Base-by-base conservation (phyloP, 2,797 vertebrate genomes). In the Sylvilagus floridanus region DNA sequence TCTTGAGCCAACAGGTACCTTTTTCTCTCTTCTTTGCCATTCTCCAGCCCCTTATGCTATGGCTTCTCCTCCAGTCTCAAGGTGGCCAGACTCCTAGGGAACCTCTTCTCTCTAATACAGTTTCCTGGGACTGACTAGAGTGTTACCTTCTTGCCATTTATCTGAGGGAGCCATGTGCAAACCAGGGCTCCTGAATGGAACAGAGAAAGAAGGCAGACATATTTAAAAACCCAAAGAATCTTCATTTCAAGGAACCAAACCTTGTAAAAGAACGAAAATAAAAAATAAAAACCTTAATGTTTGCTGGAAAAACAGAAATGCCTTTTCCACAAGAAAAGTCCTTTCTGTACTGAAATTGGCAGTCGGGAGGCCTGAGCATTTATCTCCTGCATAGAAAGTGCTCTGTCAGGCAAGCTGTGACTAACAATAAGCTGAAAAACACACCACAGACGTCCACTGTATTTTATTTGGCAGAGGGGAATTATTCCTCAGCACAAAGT, bases 241-340 rank as follows among this genome's bases (percentile, higher is more conserved):
- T 37, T 37, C 35, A 37, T 19, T 72, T 71, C 82, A 88, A 71
- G 62, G 17, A 71, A 88, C 9, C 30, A 73, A 91, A 82, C 84
- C 83, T 77, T 93, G 72, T 50, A 37, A 88, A 92, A 85, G 60
- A 75, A 84, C 69, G 65, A 83, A 92, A 91, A 50, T 32, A 32
- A 62, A 78, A 84, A 71, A 83, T 17, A 66, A 88, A 69, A 83
- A 96, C 92, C 72, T 97, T 97, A 97, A 96, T 96, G 95, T 98
- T 98, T 97, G 93, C 97, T 96, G 88, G 97, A 97, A 97, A 98
- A 98, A 97, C 94, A 98, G 97, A 98, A 98, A 98, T 96, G 91
- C 97, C 96, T 98, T 98, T 98, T 98, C 97, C 97, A 97, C 87
- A 94, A 98, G 97, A 98, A 98, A 98, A 98, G 98, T 98, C 98